Percentiles rank a stretch among this genome's conserved stretches.
Evolutionary conservation across 1,140 invertebrate species (phyloP).

Genomic region (Helicoverpa armigera): DNA sequence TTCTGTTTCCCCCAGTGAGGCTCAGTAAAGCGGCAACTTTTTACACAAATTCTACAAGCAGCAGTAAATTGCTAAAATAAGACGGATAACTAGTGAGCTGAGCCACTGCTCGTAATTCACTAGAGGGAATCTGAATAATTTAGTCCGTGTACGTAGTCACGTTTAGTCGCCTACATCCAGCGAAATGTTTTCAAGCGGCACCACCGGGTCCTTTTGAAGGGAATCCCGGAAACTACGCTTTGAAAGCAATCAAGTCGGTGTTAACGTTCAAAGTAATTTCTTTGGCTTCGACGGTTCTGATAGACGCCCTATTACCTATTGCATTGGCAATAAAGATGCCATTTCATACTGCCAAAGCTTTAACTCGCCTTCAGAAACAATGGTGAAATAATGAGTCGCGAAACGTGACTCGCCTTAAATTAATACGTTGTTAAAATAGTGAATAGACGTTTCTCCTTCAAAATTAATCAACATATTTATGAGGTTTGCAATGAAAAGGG

Average conservation of each 20-base stretch:
- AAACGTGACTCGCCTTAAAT: conserved; percentile 40
- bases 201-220: conserved; percentile 66
- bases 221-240: conserved; percentile 72
- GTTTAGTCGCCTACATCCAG: conserved; percentile 62
- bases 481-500: not conserved
- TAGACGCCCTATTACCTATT: conserved; percentile 61
- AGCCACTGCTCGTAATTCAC: conserved; percentile 61
- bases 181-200: conserved; percentile 68
- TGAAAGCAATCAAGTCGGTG: conserved; percentile 77
- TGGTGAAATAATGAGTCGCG: conserved; percentile 21
- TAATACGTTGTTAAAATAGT: conserved; percentile 18
- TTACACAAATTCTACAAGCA: conserved; percentile 34
- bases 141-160: conserved; percentile 67
- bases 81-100: conserved; percentile 45
- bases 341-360: conserved; percentile 11
- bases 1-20: conserved; percentile 3
- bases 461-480: conserved; percentile 24
- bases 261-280: conserved; percentile 79
- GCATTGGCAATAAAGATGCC: conserved; percentile 32
- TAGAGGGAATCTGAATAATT: conserved; percentile 70
- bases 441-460: conserved; percentile 28
- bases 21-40: conserved; percentile 11
- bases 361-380: conserved; percentile 12
- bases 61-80: conserved; percentile 50
- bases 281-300: conserved; percentile 66